phyloP scores from a whole-genome alignment of 2,797 vertebrate species.

The Tapirus indicus region DNA sequence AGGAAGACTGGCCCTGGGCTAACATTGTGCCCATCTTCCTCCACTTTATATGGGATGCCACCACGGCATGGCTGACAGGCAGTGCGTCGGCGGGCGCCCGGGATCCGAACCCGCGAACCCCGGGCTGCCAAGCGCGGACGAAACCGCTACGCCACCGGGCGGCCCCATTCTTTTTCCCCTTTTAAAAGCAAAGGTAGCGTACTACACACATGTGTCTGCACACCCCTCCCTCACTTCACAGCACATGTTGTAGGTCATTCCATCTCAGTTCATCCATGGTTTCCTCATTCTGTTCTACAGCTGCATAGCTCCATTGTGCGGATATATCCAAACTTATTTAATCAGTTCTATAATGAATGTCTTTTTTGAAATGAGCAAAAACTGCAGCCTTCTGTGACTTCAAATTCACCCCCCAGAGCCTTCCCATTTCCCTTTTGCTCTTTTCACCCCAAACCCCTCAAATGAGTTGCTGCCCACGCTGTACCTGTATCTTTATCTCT shows the following conservation, averaged over 20 bases:
- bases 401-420: not conserved
- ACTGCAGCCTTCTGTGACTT: not conserved
- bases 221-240: not conserved
- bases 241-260: not conserved
- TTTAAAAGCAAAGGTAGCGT: not conserved
- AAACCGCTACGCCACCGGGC: no score
- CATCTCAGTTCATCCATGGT: not conserved
- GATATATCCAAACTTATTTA: not conserved
- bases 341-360: not conserved
- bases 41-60: no score
- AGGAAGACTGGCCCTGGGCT: no score
- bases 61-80: no score
- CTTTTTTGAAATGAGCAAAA: not conserved
- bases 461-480: not conserved
- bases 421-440: not conserved
- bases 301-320: not conserved
- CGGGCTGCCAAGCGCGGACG: no score
- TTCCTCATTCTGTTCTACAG: not conserved
- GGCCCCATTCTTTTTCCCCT: not conserved
- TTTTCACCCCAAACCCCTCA: not conserved
- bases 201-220: not conserved
- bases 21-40: no score
- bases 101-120: no score
- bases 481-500: not conserved
- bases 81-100: no score